Evolutionary conservation across 2,888 invertebrate species (phyloP), one percentile per base, ranked within the genome.

Genomic region (Cabera pusaria): DNA sequence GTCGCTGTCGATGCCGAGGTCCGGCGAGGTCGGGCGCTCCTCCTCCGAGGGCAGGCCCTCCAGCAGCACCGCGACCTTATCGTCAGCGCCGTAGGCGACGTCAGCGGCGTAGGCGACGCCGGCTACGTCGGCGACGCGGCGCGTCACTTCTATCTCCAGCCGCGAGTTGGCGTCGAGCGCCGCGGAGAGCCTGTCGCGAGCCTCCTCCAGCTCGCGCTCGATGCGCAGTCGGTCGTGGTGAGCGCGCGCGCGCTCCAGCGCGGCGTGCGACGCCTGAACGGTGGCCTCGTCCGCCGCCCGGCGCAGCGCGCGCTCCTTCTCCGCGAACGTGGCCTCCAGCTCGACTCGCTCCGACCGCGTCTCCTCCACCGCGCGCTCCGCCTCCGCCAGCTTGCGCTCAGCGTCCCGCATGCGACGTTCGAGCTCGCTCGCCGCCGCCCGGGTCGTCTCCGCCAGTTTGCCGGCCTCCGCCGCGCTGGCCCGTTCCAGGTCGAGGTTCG

Each of bases 1-100:
- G 69, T 96, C 96, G 61, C 96, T 96, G 69, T 96, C 96, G 48
- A 97, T 96, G n/a, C 96, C 96, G 61, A 96, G 91, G 79, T 97
- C 97, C 0, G 97, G 96, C 0, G 96, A 96, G 0, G 93, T 85
- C 1, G 89, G 82, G 11, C 89, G 67, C 6, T 86, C 88, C 45
- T 86, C 86, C 51, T 85, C 85, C 1, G 72, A 79, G 16, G 58
- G 72, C 10, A 65, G 47, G 8, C 49, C 68, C 39, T 80, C 77
- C 26, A 71, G 68, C 4, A 72, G 41, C 26, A 78, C 56, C 51
- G 77, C 62, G 56, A 79, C 50, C 63, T 81, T 76, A 42, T 75
- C 64, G 28, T 79, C 65, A 2, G 55, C 66, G 7, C 76, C 74
- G 11, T 69, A 33, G 3, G 63, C 77, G 40, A 84, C 73, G 54